Evolutionary conservation across 1,140 invertebrate genomes (phyloP).

Genomic region (Chelonus insularis): DNA sequence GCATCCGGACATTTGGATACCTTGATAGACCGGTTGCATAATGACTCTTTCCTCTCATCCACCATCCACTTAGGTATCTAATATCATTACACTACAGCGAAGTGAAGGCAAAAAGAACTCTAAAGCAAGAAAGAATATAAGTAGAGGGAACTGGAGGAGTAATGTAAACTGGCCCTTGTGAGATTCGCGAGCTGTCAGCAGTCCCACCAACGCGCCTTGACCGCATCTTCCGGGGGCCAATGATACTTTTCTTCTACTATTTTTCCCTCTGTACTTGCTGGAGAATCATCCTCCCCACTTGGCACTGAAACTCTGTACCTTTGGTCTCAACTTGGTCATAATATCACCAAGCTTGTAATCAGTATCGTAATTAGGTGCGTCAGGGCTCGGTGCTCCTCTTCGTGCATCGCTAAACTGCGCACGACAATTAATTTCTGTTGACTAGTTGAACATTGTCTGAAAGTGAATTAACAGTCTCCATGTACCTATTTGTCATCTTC

Average conservation of each 20-base stretch:
- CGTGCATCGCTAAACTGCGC: conserved; percentile 16
- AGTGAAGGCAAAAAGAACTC: conserved; percentile 6
- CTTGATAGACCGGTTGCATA: conserved; percentile 32
- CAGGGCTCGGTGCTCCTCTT: conserved; percentile 21
- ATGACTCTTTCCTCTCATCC: conserved; percentile 27
- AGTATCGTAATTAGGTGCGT: conserved; percentile 51
- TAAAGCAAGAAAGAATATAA: conserved; percentile 37
- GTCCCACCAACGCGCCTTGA: conserved; percentile 56
- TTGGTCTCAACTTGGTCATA: neutral
- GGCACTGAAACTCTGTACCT: neutral
- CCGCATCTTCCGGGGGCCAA: conserved; percentile 57
- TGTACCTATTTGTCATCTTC: neutral
- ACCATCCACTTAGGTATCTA: conserved; percentile 36
- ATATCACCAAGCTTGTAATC: conserved; percentile 37
- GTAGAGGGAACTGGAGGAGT: no score
- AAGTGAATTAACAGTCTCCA: conserved; percentile 5
- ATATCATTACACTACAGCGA: conserved; percentile 33
- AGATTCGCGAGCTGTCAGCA: conserved; percentile 53
- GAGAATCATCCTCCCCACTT: no score
- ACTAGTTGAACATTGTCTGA: conserved; percentile 12
- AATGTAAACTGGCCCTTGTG: conserved; percentile 60
- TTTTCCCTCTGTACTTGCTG: neutral
- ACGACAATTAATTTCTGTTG: conserved; percentile 19
- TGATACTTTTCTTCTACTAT: conserved; percentile 31
- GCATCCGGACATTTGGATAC: conserved; percentile 19